These are phyloP conservation scores for Acrossocheilus fasciatus DNA, from an alignment of 2,797 vertebrate genomes.

Conservation along the genomic window DNA sequence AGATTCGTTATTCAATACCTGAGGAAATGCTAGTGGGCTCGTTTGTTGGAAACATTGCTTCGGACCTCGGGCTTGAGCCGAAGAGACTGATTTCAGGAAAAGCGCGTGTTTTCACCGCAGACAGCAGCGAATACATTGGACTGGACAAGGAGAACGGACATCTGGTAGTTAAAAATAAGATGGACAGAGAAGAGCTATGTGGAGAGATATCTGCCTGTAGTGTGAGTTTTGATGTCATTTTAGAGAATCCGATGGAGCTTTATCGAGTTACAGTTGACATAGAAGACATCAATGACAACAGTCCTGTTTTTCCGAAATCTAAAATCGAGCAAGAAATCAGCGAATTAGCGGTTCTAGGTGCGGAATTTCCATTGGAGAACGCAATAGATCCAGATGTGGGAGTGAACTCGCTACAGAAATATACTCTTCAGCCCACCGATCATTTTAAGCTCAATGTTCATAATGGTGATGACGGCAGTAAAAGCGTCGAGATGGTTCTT, in stretches of 20 bases:
- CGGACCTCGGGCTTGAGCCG: conserved; percentile 68
- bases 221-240: conserved; percentile 72
- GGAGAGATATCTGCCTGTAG: conserved; percentile 64
- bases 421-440: conserved; percentile 53
- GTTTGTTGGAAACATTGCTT: conserved; percentile 69
- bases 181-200: conserved; percentile 74
- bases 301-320: conserved; percentile 67
- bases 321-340: conserved; percentile 69
- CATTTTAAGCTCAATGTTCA: conserved; percentile 57
- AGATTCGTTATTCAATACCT: conserved; percentile 69
- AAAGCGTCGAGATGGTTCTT: conserved; percentile 62
- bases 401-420: conserved; percentile 58
- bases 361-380: conserved; percentile 66
- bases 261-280: conserved; percentile 72
- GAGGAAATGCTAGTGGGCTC: conserved; percentile 71
- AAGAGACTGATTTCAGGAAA: conserved; percentile 61
- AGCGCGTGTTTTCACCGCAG: conserved; percentile 68
- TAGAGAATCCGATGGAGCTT: conserved; percentile 74
- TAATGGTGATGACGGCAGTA: conserved; percentile 28
- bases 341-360: conserved; percentile 59
- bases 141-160: conserved; percentile 65
- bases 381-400: conserved; percentile 67
- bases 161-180: conserved; percentile 66
- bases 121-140: conserved; percentile 68
- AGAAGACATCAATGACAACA: conserved; percentile 75